Evolutionary conservation across 1,140 invertebrate species (phyloP), one percentile per base, ranked within the genome.

Genomic region (Drosophila tristis): DNA sequence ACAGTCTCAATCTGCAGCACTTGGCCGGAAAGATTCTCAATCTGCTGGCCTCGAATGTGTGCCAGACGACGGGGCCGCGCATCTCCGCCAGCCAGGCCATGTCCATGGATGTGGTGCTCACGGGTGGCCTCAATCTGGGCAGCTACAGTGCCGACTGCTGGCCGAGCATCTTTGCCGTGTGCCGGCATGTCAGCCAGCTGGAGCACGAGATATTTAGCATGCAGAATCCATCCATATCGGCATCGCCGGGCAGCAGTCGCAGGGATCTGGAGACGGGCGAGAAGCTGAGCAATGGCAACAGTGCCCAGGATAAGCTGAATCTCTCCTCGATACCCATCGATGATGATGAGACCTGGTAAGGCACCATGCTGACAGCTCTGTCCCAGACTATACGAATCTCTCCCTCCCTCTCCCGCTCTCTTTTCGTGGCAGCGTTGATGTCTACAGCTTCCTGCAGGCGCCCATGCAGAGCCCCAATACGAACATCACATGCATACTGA

Each of bases 71-170:
- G n/a, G 95, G 95, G 0, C 94, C 95, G 0, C 95, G 96, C 90
- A 94, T 96, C 60, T 93, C 96, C 11, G 96, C 97, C 3, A 96
- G 97, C 1, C 97, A 98, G 90, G 96, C 97, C 2, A 93, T 98
- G 44, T 98, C 97, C 62, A 95, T 99, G 93, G 97, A 98, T 92
- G 96, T 98, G 20, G 94, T 79, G 4, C 85, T 95, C 13, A 93
- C 93, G 84, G 94, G 95, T 77, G 97, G 97, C 25, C 92, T 99
- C 31, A 97, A 98, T 91, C 93, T 98, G 31, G 97, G 97, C 4
- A 97, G 97, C 66, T 97, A 98, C 86, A 96, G 97, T 26, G 94
- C 96, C 43, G 96, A 98, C 66, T 98, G 97, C 86, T 99, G 98
- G 98, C 95, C 96, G 39, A 97, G 98, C 91, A 96, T 99, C 61